Conservation (phyloP, 2,888 invertebrate species). For the Hecatera dysodea region DNA sequence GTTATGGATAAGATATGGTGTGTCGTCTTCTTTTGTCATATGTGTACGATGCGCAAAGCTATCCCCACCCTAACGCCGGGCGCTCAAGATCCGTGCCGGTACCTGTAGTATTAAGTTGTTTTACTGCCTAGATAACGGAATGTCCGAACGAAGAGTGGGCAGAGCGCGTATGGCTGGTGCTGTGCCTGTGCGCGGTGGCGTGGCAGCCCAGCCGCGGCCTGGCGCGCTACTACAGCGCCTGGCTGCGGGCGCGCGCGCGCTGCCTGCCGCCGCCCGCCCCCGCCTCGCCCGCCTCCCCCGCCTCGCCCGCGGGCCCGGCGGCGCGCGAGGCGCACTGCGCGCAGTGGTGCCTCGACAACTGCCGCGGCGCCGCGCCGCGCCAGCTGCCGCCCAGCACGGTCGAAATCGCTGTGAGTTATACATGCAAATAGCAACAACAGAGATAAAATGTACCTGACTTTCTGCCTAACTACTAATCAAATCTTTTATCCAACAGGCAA, state of each 20-base stretch:
- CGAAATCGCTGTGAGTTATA: constrained; percentile 95
- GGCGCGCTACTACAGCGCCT: constrained; percentile 93
- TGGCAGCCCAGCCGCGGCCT: constrained; percentile 97
- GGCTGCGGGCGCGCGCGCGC: constrained; percentile 82
- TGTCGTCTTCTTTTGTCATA: too few relatives aligned
- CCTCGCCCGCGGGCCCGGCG: constrained; percentile 67
- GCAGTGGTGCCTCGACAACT: constrained; percentile 98
- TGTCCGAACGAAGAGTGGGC: constrained; percentile 96
- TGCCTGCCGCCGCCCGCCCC: constrained; percentile 61
- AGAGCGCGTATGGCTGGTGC: constrained; percentile 96
- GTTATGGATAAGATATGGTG: too few relatives aligned
- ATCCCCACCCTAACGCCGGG: too few relatives aligned
- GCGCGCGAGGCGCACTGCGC: constrained; percentile 94
- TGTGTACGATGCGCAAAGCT: too few relatives aligned
- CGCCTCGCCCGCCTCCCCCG: constrained; percentile 51
- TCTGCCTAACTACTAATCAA: background rate
- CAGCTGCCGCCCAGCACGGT: constrained; percentile 97
- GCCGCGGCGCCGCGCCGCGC: constrained; percentile 96
- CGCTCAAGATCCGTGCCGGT: too few relatives aligned
- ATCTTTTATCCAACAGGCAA: constrained; percentile 91
- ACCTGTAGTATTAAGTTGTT: too few relatives aligned
- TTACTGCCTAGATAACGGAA: constrained; percentile 92
- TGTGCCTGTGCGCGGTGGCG: constrained; percentile 97
- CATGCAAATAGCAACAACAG: too few relatives aligned
- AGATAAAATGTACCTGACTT: too few relatives aligned